phyloP scores from a whole-genome alignment of 2,888 invertebrate genomes.

The Volucella inanis region DNA sequence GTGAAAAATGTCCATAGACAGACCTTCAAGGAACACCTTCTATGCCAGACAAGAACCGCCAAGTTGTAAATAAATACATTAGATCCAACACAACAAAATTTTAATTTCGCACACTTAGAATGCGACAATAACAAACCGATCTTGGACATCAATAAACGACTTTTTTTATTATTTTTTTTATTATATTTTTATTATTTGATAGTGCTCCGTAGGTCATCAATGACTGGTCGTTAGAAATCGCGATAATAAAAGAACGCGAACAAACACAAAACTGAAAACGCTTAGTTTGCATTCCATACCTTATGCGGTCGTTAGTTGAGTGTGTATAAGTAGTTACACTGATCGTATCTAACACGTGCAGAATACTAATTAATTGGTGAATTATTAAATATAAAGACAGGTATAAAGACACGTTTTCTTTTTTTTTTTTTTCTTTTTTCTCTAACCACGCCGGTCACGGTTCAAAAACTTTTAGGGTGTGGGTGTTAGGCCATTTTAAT shows the following conservation, averaged over 20 bases:
- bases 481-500: constrained; percentile 22
- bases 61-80: not conserved
- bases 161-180: constrained; percentile 1
- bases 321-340: constrained; percentile 27
- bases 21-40: too few species aligned
- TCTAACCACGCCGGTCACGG: constrained; percentile 16
- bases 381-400: constrained; percentile 16
- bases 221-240: not conserved
- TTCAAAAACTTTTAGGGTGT: constrained; percentile 7
- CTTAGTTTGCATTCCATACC: constrained; percentile 47
- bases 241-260: not conserved
- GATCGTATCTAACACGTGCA: constrained; percentile 12
- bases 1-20: too few species aligned
- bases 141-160: constrained; percentile 7
- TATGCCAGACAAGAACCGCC: not conserved
- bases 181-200: not conserved
- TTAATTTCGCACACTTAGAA: constrained; percentile 8
- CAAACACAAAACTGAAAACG: not conserved
- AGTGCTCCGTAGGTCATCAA: not conserved
- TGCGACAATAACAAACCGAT: constrained; percentile 22
- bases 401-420: not conserved
- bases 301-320: constrained; percentile 12
- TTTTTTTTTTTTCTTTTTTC: not conserved
- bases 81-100: not conserved
- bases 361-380: constrained; percentile 36